These are phyloP conservation scores for Nestor notabilis DNA, from an alignment of 2,113 vertebrate genomes.

Conservation along the genomic window DNA sequence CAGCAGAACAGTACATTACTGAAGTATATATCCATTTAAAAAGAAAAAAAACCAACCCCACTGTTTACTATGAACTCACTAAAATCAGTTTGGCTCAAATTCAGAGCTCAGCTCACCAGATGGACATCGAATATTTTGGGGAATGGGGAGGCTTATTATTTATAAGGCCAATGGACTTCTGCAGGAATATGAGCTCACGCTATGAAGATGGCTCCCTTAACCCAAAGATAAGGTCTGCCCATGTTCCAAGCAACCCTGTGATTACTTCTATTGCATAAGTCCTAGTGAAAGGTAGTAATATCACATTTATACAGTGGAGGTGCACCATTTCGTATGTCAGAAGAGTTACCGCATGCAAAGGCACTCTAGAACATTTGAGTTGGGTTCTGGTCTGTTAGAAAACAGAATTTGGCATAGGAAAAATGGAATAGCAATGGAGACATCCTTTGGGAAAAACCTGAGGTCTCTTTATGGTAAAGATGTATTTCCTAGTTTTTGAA, in stretches of 20 bases:
- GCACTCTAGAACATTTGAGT: background rate
- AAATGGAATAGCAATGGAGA: background rate
- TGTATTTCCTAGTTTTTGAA: background rate
- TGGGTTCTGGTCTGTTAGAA: background rate
- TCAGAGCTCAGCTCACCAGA: background rate
- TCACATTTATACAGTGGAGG: background rate
- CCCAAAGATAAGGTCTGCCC: background rate
- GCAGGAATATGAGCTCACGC: background rate
- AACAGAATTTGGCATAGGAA: background rate
- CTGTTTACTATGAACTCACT: background rate
- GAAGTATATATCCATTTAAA: background rate
- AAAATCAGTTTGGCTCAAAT: background rate
- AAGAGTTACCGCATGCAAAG: background rate
- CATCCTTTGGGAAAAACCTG: background rate
- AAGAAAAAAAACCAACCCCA: background rate
- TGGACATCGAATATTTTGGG: background rate
- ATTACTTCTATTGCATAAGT: background rate
- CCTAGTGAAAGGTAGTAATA: background rate
- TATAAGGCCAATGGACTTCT: background rate
- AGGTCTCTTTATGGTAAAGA: background rate
- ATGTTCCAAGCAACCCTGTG: background rate
- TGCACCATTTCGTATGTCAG: background rate
- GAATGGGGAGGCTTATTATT: background rate
- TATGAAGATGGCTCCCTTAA: background rate
- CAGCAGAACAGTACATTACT: background rate